A percentile compares a stretch with the other conserved stretches of the same genome.
Conservation (phyloP, 2,888 invertebrate species). For the Conops quadrifasciatus region DNA sequence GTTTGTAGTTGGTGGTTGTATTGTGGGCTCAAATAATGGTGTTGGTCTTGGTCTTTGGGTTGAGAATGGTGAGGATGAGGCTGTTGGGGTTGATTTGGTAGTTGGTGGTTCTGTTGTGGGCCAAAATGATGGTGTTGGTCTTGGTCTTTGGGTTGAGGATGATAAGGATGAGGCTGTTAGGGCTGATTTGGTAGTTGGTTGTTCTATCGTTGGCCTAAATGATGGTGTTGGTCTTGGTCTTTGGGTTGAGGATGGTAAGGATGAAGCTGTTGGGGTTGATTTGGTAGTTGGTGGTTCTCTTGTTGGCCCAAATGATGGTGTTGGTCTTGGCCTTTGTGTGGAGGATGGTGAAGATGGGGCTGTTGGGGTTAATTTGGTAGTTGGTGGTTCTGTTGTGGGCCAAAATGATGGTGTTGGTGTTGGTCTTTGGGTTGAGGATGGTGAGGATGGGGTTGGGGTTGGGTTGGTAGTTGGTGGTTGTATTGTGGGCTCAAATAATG, state of each 20-base stretch:
- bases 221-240: slow-evolving; percentile 11
- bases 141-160: slow-evolving; percentile 16
- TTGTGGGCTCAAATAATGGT: too few relatives aligned
- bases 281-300: slow-evolving; percentile 35
- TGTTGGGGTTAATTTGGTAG: slow-evolving; percentile 19
- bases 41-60: slow-evolving; percentile 26
- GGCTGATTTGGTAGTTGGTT: slow-evolving; percentile 3
- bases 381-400: slow-evolving; percentile 12
- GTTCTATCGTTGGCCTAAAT: not conserved
- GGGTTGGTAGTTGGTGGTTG: slow-evolving; percentile 14
- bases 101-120: not conserved
- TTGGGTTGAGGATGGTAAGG: slow-evolving; percentile 19
- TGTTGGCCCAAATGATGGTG: too few relatives aligned
- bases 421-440: slow-evolving; percentile 26
- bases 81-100: not conserved
- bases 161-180: slow-evolving; percentile 19
- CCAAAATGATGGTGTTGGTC: not conserved
- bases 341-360: slow-evolving; percentile 14
- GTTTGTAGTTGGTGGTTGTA: slow-evolving; percentile 31
- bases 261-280: slow-evolving; percentile 27
- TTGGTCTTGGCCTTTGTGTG: slow-evolving; percentile 26
- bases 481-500: not conserved
- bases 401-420: slow-evolving; percentile 7
- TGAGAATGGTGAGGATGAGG: slow-evolving; percentile 22
- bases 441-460: slow-evolving; percentile 28